phyloP scores from a whole-genome alignment of 2,113 vertebrate species.

The Pituophis catenifer region DNA sequence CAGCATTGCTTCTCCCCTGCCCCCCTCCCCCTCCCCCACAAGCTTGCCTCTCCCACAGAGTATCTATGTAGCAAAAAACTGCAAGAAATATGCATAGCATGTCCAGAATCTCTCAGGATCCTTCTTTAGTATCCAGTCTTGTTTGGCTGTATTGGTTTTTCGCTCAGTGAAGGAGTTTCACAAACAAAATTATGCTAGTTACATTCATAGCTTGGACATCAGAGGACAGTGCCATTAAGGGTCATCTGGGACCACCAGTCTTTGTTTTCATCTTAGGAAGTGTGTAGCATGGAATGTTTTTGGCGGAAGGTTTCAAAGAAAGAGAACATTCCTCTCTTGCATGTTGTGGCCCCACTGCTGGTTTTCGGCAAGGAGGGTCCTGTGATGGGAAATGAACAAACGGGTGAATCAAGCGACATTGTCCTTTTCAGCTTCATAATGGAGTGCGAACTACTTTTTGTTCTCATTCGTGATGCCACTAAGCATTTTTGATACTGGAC shows the following conservation, averaged over 20 bases:
- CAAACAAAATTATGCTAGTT: conserved; percentile 5
- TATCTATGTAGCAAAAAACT: conserved; percentile 1
- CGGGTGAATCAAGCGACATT: conserved; percentile 76
- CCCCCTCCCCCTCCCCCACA: not conserved
- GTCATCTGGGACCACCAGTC: conserved; percentile 22
- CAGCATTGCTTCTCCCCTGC: not conserved
- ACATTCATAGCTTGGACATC: conserved; percentile 1
- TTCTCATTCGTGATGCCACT: conserved; percentile 79
- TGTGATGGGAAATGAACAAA: conserved; percentile 60
- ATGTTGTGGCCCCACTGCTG: conserved; percentile 51
- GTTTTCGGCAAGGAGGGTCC: conserved; percentile 64
- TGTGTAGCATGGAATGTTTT: conserved; percentile 76
- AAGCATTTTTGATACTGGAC: conserved; percentile 95
- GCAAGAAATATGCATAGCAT: not conserved
- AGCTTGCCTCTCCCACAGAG: not conserved
- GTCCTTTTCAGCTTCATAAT: conserved; percentile 76
- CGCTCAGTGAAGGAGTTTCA: not conserved
- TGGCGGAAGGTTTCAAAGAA: conserved; percentile 86
- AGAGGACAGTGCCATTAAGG: not conserved
- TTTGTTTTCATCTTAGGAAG: conserved; percentile 57
- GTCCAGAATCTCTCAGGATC: not conserved
- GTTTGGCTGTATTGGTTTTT: not conserved
- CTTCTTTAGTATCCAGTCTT: not conserved
- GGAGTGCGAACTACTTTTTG: conserved; percentile 68
- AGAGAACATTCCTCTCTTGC: conserved; percentile 83